Evolutionary conservation across 2,113 vertebrate species (phyloP).

Genomic region (Leucoraja erinaceus): DNA sequence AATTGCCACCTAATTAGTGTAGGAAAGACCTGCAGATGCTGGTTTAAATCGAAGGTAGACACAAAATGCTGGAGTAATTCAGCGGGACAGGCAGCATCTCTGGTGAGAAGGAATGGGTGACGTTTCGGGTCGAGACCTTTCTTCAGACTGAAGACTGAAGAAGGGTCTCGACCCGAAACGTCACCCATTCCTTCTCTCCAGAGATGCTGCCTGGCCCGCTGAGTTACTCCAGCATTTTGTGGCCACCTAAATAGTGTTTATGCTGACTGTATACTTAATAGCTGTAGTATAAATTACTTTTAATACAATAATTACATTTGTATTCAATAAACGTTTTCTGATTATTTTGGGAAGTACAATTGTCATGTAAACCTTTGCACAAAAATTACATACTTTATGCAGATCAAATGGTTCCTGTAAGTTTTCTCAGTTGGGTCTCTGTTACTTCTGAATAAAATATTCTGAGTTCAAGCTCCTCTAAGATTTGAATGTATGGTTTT

Average conservation of each 20-base stretch:
- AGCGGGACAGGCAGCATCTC: no score
- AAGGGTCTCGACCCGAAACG: no score
- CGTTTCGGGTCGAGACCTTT: no score
- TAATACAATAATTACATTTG: no score
- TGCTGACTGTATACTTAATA: not conserved
- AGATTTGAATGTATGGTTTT: not conserved
- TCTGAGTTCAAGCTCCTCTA: not conserved
- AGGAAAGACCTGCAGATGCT: no score
- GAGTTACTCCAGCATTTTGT: no score
- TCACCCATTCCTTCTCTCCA: no score
- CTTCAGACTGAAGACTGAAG: no score
- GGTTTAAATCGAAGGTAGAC: no score
- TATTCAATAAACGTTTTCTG: not conserved
- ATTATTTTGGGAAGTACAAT: not conserved
- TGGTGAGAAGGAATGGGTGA: no score
- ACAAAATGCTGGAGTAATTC: no score
- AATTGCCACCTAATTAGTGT: not conserved
- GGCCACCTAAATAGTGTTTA: not conserved
- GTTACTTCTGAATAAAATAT: not conserved
- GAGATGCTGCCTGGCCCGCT: no score
- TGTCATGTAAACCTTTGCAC: not conserved
- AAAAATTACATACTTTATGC: not conserved
- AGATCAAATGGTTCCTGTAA: not conserved
- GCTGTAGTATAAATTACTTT: not conserved
- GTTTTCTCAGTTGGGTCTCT: not conserved